These are phyloP conservation scores for Montipora capitata DNA, from an alignment of 92 coral and sea anemone genomes.

Conservation along the genomic window DNA sequence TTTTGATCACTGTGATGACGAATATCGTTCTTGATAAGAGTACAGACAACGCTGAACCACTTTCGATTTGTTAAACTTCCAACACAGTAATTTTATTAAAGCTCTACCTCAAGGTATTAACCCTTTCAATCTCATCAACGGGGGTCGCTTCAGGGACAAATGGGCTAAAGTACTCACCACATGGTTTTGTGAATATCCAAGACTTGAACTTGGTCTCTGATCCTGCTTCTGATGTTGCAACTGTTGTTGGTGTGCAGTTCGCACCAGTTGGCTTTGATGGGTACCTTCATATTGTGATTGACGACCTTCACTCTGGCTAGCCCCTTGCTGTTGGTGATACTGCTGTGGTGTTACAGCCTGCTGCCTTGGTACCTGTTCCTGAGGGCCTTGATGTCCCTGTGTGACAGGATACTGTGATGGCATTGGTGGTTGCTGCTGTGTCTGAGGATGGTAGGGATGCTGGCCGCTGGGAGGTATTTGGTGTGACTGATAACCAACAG, in stretches of 20 bases:
- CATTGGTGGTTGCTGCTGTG: slow-evolving; percentile 47
- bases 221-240: slow-evolving; percentile 49
- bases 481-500: slow-evolving; percentile 71
- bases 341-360: slow-evolving; percentile 22
- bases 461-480: slow-evolving; percentile 48
- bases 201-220: slow-evolving; percentile 23
- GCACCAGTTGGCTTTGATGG: slow-evolving; percentile 67
- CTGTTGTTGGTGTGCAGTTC: slow-evolving; percentile 71
- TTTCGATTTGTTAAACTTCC: no score
- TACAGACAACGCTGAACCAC: no score
- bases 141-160: no score
- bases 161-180: not conserved
- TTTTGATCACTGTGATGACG: no score
- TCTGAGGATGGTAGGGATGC: slow-evolving; percentile 70
- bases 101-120: no score
- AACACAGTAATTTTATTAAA: no score
- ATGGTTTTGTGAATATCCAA: slow-evolving; percentile 33
- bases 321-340: slow-evolving; percentile 60
- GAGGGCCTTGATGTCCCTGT: slow-evolving; percentile 37
- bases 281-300: slow-evolving; percentile 63
- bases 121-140: no score
- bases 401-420: slow-evolving; percentile 15
- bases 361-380: slow-evolving; percentile 39
- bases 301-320: slow-evolving; percentile 60
- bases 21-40: no score